Conservation (phyloP, 1,140 invertebrate species). For the Homarus americanus region DNA sequence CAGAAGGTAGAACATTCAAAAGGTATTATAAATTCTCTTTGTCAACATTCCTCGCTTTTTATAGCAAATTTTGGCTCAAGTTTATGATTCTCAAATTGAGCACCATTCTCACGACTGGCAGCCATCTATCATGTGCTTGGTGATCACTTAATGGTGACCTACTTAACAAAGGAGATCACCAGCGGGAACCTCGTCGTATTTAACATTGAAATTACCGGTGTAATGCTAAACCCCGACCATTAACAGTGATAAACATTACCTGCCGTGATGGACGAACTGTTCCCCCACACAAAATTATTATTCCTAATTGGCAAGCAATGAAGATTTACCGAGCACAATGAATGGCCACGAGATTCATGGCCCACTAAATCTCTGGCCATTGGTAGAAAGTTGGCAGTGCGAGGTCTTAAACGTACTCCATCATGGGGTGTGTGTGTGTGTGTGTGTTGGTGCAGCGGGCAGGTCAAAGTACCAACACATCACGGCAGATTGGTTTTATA, state of each 20-base stretch:
- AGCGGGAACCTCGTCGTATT: not conserved
- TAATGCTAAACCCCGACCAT: not conserved
- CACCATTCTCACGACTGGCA: not conserved
- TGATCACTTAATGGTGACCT: not conserved
- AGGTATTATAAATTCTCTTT: constrained; percentile 1
- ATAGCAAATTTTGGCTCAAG: not conserved
- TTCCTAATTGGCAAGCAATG: constrained; percentile 1
- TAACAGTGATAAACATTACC: not conserved
- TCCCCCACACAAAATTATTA: constrained; percentile 7
- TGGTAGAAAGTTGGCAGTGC: not conserved
- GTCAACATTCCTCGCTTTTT: not conserved
- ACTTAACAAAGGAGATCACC: not conserved
- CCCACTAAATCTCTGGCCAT: not conserved
- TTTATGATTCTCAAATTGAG: not conserved
- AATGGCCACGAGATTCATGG: not conserved
- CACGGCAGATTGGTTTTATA: not conserved
- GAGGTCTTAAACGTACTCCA: not conserved
- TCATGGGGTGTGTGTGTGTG: not conserved
- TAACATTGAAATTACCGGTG: not conserved
- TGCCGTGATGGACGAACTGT: not conserved
- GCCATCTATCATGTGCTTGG: not conserved
- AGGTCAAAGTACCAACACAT: not conserved
- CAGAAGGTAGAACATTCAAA: not conserved
- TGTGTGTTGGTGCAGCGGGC: not conserved
- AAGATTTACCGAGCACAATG: not conserved